Base-by-base conservation (phyloP, 1,140 invertebrate species). In the Maconellicoccus hirsutus region DNA sequence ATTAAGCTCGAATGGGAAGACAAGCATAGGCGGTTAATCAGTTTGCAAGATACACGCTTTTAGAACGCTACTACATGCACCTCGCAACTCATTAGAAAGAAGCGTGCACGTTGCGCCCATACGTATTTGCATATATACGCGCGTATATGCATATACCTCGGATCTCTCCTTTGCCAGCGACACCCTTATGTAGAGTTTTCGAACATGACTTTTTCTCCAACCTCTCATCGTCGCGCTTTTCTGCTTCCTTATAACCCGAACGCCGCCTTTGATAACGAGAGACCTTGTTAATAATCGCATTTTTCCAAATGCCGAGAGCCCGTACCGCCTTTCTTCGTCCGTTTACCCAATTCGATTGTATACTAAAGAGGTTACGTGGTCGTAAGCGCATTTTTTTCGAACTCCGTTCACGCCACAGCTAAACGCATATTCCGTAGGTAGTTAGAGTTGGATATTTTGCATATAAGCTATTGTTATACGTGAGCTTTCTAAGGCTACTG, bases 41-140 rank as follows among this genome's bases (percentile, higher is more conserved):
- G 61, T 66, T 66, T 66, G 61, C 61, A 25, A 23, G 21, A 26
- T 66, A 66, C 61, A 66, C 61, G 61, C 61, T 66, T 26, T 25
- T 66, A 66, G 61, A 66, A 66, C 25, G 61, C 61, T 66, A 66
- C 61, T 66, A 66, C 61, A 66, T 66, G 61, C 61, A 66, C 61
- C 61, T 66, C 61, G 25, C 61, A 66, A 66, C 61, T 66, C 61
- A 66, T 66, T 66, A 66, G 61, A 66, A 66, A 66, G 25, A 66
- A 23, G 21, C 25, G 61, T 66, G 61, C 61, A 66, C 61, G 25
- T 22, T 66, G 61, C 61, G 25, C 61, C 61, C 25, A 26, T 52
- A 52, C 42, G 52, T 66, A 66, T 66, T 66, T 26, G 61, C 61
- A 52, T 52, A 52, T 52, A 19, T 52, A 52, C 42, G n/a, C n/a